Evolutionary conservation across 2,888 invertebrate species (phyloP).

Genomic region (Cosmia trapezina): DNA sequence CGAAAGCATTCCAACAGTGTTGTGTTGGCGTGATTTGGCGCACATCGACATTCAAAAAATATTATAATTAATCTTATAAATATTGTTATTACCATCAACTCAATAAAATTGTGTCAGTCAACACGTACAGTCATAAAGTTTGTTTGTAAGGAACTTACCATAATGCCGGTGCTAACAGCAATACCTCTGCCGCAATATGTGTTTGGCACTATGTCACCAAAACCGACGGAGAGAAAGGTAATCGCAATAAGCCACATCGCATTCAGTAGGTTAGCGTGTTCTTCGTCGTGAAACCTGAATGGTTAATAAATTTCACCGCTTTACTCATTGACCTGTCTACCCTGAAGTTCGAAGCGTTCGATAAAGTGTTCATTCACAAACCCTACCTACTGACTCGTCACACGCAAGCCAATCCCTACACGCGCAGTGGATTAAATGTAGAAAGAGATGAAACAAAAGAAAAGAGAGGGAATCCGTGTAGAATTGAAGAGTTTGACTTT

Average conservation of each 20-base stretch:
- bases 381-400: slow-evolving; percentile 70
- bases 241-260: slow-evolving; percentile 99
- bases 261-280: slow-evolving; percentile 99
- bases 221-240: slow-evolving; percentile 99
- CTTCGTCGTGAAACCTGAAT: slow-evolving; percentile 98
- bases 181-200: slow-evolving; percentile 99
- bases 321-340: slow-evolving; percentile 78
- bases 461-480: slow-evolving; percentile 69
- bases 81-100: slow-evolving; percentile 16
- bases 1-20: slow-evolving; percentile 71
- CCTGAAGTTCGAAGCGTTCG: slow-evolving; percentile 64
- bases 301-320: slow-evolving; percentile 87
- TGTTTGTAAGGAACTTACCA: slow-evolving; percentile 94
- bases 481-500: slow-evolving; percentile 89
- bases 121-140: slow-evolving; percentile 81
- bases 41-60: slow-evolving; percentile 43
- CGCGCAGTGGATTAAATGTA: slow-evolving; percentile 63
- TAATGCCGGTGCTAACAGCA: slow-evolving; percentile 99
- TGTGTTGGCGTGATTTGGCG: slow-evolving; percentile 68
- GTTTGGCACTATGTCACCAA: slow-evolving; percentile 99
- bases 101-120: slow-evolving; percentile 80
- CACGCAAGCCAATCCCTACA: slow-evolving; percentile 67
- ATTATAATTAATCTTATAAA: neutral
- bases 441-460: slow-evolving; percentile 75
- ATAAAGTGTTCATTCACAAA: slow-evolving; percentile 69